phyloP scores from a whole-genome alignment of 2,113 vertebrate species.

The Taurulus bubalis region DNA sequence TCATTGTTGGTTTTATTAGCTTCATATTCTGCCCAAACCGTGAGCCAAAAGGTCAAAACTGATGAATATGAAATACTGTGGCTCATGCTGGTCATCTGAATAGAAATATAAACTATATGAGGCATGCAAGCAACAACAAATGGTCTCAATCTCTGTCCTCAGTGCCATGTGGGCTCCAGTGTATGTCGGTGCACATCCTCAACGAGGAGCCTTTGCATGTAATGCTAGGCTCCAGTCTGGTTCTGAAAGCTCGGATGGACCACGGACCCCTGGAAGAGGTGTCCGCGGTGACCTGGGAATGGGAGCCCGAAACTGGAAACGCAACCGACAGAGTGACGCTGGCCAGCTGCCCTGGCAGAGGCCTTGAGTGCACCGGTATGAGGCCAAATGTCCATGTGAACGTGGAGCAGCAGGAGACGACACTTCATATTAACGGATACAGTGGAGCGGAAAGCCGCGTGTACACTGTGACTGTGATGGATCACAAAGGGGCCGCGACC shows the following conservation, averaged over 20 bases:
- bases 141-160: slow-evolving; percentile 28
- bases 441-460: slow-evolving; percentile 66
- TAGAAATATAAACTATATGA: neutral
- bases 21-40: neutral
- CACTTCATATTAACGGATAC: slow-evolving; percentile 68
- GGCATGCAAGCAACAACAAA: slow-evolving; percentile 12
- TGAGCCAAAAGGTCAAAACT: slow-evolving; percentile 26
- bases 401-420: slow-evolving; percentile 55
- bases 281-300: slow-evolving; percentile 73
- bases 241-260: slow-evolving; percentile 69
- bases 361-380: slow-evolving; percentile 43
- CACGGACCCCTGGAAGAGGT: slow-evolving; percentile 46
- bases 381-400: slow-evolving; percentile 25
- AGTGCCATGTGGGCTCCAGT: slow-evolving; percentile 61
- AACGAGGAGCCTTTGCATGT: slow-evolving; percentile 65
- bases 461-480: slow-evolving; percentile 74
- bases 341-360: slow-evolving; percentile 66
- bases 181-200: slow-evolving; percentile 72
- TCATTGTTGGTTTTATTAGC: slow-evolving; percentile 42
- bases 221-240: slow-evolving; percentile 60
- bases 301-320: slow-evolving; percentile 45
- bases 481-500: slow-evolving; percentile 56
- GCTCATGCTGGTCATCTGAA: neutral
- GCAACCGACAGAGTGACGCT: slow-evolving; percentile 35
- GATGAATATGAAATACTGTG: slow-evolving; percentile 16